Percentiles rank a stretch among this genome's conserved stretches.
These are phyloP conservation scores for Parazoanthus atlanticus DNA, from an alignment of 92 coral and sea anemone genomes.

Conservation along the genomic window DNA sequence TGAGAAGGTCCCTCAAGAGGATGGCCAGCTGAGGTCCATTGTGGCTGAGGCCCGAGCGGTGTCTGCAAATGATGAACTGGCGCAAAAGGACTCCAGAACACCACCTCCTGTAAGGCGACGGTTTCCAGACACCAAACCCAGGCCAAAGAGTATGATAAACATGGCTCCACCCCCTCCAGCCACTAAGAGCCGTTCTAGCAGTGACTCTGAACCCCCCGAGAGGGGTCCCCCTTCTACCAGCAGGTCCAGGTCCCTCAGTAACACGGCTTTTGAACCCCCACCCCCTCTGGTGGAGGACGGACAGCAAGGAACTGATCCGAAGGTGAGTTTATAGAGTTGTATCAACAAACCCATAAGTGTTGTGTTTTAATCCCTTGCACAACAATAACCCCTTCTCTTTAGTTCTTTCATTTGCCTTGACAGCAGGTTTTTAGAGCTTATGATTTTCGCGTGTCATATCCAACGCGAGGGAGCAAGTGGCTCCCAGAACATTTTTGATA, in stretches of 20 bases:
- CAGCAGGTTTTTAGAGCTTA: too few species aligned
- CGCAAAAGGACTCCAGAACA: conserved; percentile 44
- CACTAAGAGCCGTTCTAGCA: conserved; percentile 30
- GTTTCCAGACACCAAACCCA: conserved; percentile 69
- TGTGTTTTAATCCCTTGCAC: too few species aligned
- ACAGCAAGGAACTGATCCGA: conserved; percentile 33
- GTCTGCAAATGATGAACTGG: conserved; percentile 48
- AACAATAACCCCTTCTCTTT: too few species aligned
- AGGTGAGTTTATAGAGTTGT: neutral
- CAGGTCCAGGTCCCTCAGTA: conserved; percentile 50
- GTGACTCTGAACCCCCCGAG: conserved; percentile 29
- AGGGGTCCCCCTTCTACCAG: neutral
- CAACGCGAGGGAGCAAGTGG: too few species aligned
- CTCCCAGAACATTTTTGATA: too few species aligned
- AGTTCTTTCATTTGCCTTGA: too few species aligned
- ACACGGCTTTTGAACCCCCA: conserved; percentile 67
- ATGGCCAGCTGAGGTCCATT: conserved; percentile 66
- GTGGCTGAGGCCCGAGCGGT: conserved; percentile 74
- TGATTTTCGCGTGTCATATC: too few species aligned
- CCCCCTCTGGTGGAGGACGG: conserved; percentile 68
- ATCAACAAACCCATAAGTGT: too few species aligned
- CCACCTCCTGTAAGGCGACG: conserved; percentile 51
- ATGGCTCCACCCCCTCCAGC: conserved; percentile 34
- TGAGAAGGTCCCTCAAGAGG: conserved; percentile 40
- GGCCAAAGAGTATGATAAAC: conserved; percentile 70